Evolutionary conservation across 2,113 vertebrate species (phyloP).

Genomic region (Tachycineta bicolor): DNA sequence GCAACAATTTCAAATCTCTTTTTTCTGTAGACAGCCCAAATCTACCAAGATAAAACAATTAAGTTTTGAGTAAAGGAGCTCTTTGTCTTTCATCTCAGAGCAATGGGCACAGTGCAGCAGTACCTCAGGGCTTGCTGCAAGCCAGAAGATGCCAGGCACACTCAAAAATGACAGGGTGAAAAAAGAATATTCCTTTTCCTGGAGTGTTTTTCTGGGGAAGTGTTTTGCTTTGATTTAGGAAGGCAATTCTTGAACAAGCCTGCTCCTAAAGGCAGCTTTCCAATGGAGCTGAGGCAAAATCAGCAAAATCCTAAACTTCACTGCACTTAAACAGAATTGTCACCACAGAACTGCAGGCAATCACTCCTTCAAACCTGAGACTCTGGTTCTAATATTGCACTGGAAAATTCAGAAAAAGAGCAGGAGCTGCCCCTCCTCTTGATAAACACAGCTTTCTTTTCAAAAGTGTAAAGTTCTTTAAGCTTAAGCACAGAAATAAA

Average conservation of each 20-base stretch:
- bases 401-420: not conserved
- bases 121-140: not conserved
- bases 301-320: rapidly evolving
- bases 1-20: not conserved
- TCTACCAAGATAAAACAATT: not conserved
- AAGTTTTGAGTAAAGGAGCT: not conserved
- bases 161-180: not conserved
- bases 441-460: not conserved
- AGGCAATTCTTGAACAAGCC: not conserved
- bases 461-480: not conserved
- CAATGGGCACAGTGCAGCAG: not conserved
- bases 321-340: not conserved
- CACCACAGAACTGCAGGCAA: not conserved
- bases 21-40: not conserved
- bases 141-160: not conserved
- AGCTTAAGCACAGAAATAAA: not conserved
- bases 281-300: not conserved
- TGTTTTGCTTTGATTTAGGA: not conserved
- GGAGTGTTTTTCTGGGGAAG: not conserved
- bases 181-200: not conserved
- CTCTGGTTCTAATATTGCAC: not conserved
- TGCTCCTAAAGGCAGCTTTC: not conserved
- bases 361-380: not conserved
- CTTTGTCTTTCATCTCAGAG: not conserved
- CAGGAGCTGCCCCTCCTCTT: not conserved